A percentile compares a stretch with the other conserved stretches of the same genome.
Conservation (phyloP, 2,113 vertebrate genomes). For the Ibidorhyncha struthersii region DNA sequence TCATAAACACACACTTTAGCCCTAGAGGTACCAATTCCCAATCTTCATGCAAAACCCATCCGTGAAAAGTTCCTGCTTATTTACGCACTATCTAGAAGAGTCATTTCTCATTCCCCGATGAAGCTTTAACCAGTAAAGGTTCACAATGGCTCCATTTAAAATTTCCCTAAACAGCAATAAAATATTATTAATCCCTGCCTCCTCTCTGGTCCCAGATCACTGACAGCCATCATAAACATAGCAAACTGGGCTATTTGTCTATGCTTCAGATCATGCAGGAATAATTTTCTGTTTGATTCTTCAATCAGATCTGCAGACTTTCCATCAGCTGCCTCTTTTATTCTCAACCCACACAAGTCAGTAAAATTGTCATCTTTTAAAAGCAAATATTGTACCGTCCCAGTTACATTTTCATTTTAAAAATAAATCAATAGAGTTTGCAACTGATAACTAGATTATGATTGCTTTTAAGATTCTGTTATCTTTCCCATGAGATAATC, state of each 20-base stretch:
- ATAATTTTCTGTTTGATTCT: slow-evolving; percentile 16
- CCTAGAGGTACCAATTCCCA: neutral
- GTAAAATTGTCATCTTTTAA: slow-evolving; percentile 37
- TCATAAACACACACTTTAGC: neutral
- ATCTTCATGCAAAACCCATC: neutral
- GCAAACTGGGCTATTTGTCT: slow-evolving; percentile 22
- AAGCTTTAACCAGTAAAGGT: slow-evolving; percentile 6
- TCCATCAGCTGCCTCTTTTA: slow-evolving; percentile 16
- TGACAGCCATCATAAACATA: slow-evolving; percentile 12
- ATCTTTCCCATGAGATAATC: slow-evolving; percentile 15
- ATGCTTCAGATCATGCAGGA: neutral
- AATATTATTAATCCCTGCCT: slow-evolving; percentile 40
- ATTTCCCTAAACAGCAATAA: slow-evolving; percentile 30
- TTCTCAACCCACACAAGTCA: slow-evolving; percentile 28
- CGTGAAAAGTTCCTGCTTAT: neutral
- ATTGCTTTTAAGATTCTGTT: slow-evolving; percentile 53
- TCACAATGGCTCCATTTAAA: neutral
- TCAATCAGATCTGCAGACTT: slow-evolving; percentile 19
- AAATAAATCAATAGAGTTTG: slow-evolving; percentile 50
- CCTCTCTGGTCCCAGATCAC: neutral
- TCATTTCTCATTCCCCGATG: neutral
- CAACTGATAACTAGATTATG: slow-evolving; percentile 44
- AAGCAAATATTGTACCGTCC: slow-evolving; percentile 52
- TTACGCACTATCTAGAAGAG: neutral
- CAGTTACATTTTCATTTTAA: slow-evolving; percentile 57